A percentile compares a stretch with the other conserved stretches of the same genome.
phyloP scores from a whole-genome alignment of 1,140 invertebrate genomes.

The Prorops nasuta region DNA sequence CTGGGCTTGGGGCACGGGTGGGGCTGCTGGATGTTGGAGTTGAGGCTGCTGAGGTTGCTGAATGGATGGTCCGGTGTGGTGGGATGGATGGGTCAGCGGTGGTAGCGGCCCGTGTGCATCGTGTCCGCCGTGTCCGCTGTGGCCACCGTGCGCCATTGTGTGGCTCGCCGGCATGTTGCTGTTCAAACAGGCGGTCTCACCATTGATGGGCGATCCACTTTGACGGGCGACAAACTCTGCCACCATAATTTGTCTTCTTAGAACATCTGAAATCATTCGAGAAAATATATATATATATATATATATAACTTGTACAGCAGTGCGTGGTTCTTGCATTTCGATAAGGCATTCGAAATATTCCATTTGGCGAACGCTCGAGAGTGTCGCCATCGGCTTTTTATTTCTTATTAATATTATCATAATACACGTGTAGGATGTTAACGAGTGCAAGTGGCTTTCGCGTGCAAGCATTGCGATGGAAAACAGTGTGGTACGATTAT shows the following conservation, averaged over 20 bases:
- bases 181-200: conserved; percentile 64
- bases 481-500: no score
- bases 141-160: conserved; percentile 49
- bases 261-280: conserved; percentile 63
- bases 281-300: no score
- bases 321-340: no score
- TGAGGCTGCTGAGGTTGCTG: conserved; percentile 31
- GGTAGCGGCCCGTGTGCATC: conserved; percentile 32
- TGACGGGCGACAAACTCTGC: conserved; percentile 77
- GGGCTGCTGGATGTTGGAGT: conserved; percentile 21
- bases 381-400: no score
- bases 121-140: conserved; percentile 43
- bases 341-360: no score
- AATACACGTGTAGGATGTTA: no score
- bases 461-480: no score
- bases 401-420: no score
- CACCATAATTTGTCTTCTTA: conserved; percentile 80
- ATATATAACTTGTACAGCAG: no score
- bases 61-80: conserved; percentile 46
- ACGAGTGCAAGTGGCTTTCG: no score
- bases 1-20: conserved; percentile 25
- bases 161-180: conserved; percentile 59
- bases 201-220: conserved; percentile 67
- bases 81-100: conserved; percentile 47
- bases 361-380: no score